Conservation (phyloP, 2,888 invertebrate species). For the Epirrhoe alternata region DNA sequence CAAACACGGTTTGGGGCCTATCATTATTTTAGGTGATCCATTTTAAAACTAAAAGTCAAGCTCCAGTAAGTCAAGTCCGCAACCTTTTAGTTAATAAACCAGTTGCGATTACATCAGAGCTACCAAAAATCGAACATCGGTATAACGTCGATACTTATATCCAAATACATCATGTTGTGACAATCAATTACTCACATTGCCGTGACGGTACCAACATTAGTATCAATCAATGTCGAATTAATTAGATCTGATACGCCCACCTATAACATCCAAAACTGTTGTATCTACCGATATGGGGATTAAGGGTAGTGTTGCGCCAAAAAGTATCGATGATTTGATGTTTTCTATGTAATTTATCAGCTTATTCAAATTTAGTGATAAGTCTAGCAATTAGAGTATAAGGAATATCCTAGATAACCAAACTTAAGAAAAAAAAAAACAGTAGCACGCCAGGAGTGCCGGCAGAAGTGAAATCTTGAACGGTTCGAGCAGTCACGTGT, state of each 20-base stretch:
- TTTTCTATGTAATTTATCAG: not conserved
- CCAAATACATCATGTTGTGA: slow-evolving; percentile 74
- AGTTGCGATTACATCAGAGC: slow-evolving; percentile 14
- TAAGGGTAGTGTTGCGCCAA: slow-evolving; percentile 21
- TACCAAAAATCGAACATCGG: slow-evolving; percentile 17
- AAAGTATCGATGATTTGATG: slow-evolving; percentile 14
- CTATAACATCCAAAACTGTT: slow-evolving; percentile 45
- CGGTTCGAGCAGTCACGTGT: no score
- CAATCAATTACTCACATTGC: slow-evolving; percentile 77
- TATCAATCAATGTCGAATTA: slow-evolving; percentile 83
- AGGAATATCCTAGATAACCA: no score
- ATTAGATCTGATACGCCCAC: slow-evolving; percentile 83
- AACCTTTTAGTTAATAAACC: not conserved
- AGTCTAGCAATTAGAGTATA: no score
- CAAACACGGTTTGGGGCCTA: no score
- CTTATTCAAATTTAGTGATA: no score
- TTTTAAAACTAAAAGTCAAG: no score
- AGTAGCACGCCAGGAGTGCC: no score
- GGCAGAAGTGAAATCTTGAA: no score
- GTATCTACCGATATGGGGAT: slow-evolving; percentile 38
- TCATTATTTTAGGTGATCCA: no score
- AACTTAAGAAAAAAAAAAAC: no score
- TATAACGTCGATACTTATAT: slow-evolving; percentile 48
- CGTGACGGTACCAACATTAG: slow-evolving; percentile 76
- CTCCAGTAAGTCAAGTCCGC: no score